Base-by-base conservation (phyloP, 2,888 invertebrate species). In the Agrenia bidenticulata region DNA sequence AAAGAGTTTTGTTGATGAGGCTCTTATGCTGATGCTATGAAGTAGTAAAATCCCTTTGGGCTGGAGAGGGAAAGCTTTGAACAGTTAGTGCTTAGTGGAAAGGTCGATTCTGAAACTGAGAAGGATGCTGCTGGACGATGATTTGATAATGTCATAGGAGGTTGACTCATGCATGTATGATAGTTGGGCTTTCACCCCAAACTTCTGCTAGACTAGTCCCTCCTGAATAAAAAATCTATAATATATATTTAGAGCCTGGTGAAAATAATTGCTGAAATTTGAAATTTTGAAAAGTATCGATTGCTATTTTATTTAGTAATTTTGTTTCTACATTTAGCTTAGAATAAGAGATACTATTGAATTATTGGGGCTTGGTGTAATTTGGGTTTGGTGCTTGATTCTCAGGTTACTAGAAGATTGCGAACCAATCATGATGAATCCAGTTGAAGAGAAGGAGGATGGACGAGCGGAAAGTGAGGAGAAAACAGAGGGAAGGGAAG, bases 1-100 rank as follows among this genome's bases (percentile, higher is more conserved):
- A 58, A 64, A 70, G 73, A 72, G 45, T 45, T 45, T 15, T n/a
- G 19, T 45, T 45, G 45, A 45, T 45, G 45, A 45, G 45, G 5
- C 45, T 45, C 45, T 45, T 45, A 45, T 45, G 45, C 4, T 45
- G 39, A 45, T 45, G 19, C n/a, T 45, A 45, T 45, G 5, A 32
- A 32, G 11, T 32, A 17, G 9, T 45, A n/a, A 45, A 39, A 11
- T 39, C 15, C 15, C 15, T 15, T 15, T 39, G 39, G 39, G 7
- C 9, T n/a, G 45, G 45, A 19, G 15, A 45, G 19, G 45, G 45
- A 45, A n/a, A n/a, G 5, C 11, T 32, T 32, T 11, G 11, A 32
- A 32, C 32, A 32, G 32, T 32, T 32, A 11, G 4, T 32, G 32
- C n/a, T n/a, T n/a, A n/a, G n/a, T n/a, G 32, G 32, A 32, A 32